Conservation (phyloP, 2,797 vertebrate species). For the Danio albolineatus region DNA sequence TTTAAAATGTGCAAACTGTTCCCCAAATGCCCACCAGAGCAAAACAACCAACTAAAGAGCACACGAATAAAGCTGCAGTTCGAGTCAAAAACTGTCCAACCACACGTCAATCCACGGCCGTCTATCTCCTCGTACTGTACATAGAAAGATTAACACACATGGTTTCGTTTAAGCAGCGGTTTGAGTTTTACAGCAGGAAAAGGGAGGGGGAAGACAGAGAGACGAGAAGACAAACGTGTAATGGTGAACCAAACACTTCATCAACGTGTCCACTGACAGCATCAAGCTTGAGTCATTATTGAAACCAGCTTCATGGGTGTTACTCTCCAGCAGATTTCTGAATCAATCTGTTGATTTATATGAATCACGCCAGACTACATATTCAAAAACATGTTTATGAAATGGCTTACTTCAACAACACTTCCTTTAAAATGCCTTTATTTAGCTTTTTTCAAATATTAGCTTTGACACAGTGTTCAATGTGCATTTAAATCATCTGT, state of each 20-base stretch:
- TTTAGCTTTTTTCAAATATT: too few relatives aligned
- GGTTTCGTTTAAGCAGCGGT: conserved; percentile 33
- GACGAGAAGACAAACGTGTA: neutral
- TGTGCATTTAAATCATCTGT: too few relatives aligned
- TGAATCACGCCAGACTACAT: neutral
- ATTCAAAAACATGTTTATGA: neutral
- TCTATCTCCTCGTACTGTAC: conserved; percentile 15
- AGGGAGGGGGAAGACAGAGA: conserved; percentile 23
- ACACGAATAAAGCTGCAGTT: neutral
- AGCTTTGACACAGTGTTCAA: too few relatives aligned
- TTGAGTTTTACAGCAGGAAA: conserved; percentile 31
- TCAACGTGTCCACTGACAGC: conserved; percentile 12
- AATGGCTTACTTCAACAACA: too few relatives aligned
- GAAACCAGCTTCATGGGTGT: neutral
- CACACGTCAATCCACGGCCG: conserved; percentile 1
- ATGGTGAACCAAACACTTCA: conserved; percentile 22
- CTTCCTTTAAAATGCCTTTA: too few relatives aligned
- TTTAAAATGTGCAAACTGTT: neutral
- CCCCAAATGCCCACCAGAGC: conserved; percentile 2
- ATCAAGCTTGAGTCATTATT: conserved; percentile 22
- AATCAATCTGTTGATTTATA: conserved; percentile 11
- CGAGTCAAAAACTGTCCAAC: conserved; percentile 21
- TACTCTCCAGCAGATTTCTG: neutral
- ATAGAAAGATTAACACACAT: conserved; percentile 23
- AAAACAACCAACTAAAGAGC: conserved; percentile 9